Evolutionary conservation across 2,888 invertebrate species (phyloP).

Genomic region (Arrhopalites spinosus): DNA sequence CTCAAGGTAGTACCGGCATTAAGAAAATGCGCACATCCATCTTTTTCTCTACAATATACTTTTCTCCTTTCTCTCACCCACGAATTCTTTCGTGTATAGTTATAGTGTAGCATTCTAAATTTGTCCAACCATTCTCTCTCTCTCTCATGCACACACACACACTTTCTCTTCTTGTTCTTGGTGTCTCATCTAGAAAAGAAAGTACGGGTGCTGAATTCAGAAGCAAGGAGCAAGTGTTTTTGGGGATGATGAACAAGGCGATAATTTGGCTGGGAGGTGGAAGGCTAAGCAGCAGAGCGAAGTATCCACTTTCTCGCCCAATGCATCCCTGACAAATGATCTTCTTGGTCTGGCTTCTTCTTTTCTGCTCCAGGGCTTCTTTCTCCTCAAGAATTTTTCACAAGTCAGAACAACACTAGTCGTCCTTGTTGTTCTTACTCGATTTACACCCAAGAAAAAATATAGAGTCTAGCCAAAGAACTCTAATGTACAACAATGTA

Average conservation of each 20-base stretch:
- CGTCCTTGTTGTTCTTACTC: too few relatives aligned
- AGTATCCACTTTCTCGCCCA: slow-evolving; percentile 30
- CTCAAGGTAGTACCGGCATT: too few relatives aligned
- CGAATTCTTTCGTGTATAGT: too few relatives aligned
- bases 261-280: slow-evolving; percentile 17
- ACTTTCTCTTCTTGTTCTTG: background rate
- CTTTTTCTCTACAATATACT: too few relatives aligned
- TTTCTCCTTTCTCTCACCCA: too few relatives aligned
- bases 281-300: slow-evolving; percentile 26
- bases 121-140: background rate
- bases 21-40: too few relatives aligned
- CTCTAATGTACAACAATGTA: too few relatives aligned
- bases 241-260: slow-evolving; percentile 7
- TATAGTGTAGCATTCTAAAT: too few relatives aligned
- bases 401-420: too few relatives aligned
- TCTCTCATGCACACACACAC: background rate
- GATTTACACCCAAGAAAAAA: background rate
- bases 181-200: background rate
- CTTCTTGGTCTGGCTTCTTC: background rate
- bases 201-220: background rate
- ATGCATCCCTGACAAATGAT: slow-evolving; percentile 29
- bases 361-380: slow-evolving; percentile 32
- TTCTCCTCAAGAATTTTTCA: background rate
- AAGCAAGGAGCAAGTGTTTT: background rate
- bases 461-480: too few relatives aligned